Base-by-base conservation (phyloP, 2,797 vertebrate genomes). In the Falco peregrinus region DNA sequence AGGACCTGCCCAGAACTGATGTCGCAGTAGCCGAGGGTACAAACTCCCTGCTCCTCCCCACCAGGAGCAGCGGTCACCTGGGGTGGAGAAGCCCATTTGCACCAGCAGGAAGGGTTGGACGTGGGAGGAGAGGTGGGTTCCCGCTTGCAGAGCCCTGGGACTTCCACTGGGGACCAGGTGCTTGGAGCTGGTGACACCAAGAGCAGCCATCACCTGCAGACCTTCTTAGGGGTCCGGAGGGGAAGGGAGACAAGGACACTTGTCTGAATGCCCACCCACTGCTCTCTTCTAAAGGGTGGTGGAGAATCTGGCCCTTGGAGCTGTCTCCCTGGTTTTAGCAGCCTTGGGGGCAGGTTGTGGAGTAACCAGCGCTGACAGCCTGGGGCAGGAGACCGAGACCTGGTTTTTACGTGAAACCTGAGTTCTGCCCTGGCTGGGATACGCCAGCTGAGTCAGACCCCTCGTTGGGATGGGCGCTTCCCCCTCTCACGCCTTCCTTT, bases 21-120 rank as follows among this genome's bases (percentile, higher is more conserved):
- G 50, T 37, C 3, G 8, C 5, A 0, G 16, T 21, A 37, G 19
- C 73, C 60, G 81, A 75, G 67, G 60, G 41, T 35, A 19, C 65
- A 26, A 53, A 12, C 41, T 82, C 67, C 59, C 29, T 60, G 65
- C 5, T 39, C 64, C 54, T 76, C 35, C 16, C 29, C 2, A 0
- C 12, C 0, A 0, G 64, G 79, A 86, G 48, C 76, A 59, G 53
- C 1, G 0, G 0, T 29, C 0, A 0, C 26, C 18, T 64, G 70
- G 65, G 43, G 13, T 39, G 53, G 65, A 86, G 80, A 68, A 61
- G 53, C 31, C 28, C 2, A 2, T 89, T 64, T 20, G 63, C 21
- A 35, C 51, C 65, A 71, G 37, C 63, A 77, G 48, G 51, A 84
- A n/a, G 45, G 51, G 74, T 2, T 71, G 59, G 70, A 37, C 0